phyloP scores from a whole-genome alignment of 2,888 invertebrate genomes.

The Cordilura impudica region DNA sequence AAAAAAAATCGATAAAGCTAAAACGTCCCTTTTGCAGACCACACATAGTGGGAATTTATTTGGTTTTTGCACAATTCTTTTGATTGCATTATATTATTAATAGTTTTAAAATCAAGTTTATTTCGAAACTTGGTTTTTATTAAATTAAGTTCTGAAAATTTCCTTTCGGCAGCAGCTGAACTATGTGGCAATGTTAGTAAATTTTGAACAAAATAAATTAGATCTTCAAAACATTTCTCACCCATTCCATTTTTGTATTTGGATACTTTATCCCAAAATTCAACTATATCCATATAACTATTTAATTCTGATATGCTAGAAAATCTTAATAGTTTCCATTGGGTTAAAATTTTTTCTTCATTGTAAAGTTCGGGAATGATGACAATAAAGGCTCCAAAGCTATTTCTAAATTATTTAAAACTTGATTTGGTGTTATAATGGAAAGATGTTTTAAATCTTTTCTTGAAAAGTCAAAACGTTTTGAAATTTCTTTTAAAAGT shows the following conservation, averaged over 20 bases:
- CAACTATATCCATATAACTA: not conserved
- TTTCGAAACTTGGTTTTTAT: constrained; percentile 38
- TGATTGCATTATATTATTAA: too few species aligned
- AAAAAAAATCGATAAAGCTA: too few species aligned
- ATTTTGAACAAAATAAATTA: constrained; percentile 8
- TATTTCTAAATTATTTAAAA: constrained; percentile 25
- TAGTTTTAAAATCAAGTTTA: constrained; percentile 3
- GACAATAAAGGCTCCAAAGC: not conserved
- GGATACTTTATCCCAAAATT: constrained; percentile 3
- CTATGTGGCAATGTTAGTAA: constrained; percentile 26
- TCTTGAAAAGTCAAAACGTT: constrained; percentile 31
- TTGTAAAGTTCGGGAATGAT: not conserved
- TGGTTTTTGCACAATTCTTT: too few species aligned
- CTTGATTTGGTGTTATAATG: constrained; percentile 27
- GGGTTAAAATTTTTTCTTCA: constrained; percentile 15
- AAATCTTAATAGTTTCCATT: constrained; percentile 35
- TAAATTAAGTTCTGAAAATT: constrained; percentile 5
- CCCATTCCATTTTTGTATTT: constrained; percentile 14
- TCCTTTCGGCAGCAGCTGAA: constrained; percentile 35
- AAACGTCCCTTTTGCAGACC: too few species aligned
- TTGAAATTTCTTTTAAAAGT: constrained; percentile 33
- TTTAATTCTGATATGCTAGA: constrained; percentile 11
- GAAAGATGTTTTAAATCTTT: constrained; percentile 26
- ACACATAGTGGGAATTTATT: too few species aligned
- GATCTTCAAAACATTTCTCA: constrained; percentile 9